Base-by-base conservation (phyloP, 2,797 vertebrate genomes). In the Macrochelys suwanniensis region DNA sequence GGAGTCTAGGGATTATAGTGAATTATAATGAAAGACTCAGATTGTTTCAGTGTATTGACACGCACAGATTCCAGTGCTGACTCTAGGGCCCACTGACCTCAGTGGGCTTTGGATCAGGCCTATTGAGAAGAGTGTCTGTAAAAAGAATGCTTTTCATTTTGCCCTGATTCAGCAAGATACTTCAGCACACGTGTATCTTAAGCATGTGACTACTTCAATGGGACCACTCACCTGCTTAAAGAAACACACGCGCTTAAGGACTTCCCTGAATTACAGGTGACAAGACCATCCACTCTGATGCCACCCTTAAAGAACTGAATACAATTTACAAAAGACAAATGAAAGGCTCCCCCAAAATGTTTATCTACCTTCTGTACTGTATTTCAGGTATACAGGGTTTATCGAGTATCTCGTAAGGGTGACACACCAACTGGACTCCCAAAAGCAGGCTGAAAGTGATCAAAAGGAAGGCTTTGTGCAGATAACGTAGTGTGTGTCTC, bases 1-100 rank as follows among this genome's bases (percentile, higher is more conserved):
- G 85, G 79, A 91, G 31, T 95, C 88, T 88, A 89, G 45, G 89
- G 80, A 90, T 95, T 94, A 89, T 7, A 28, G 89, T 92, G 94
- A 95, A 86, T 89, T 94, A 87, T 19, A 71, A 71, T 37, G 21
- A 71, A 42, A 71, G 65, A 57, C 89, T 92, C 85, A 93, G 84
- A 97, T 95, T 87, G 89, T 91, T 97, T 97, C 95, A 96, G 4
- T 89, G 85, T 87, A 93, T 0, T 42, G 91, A 85, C 90, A 97
- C 81, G 76, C 80, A 88, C 33, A 89, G 94, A 97, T 97, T 97
- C 94, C 95, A 89, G 0, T 33, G 74, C 94, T 96, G 61, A 7
- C 33, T 68, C 4, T 61, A 61, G 15, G 59, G 15, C 28, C 31
- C 6, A 31, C n/a, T 68, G 61, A n/a, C 61, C 33, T 37, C 9